Base-by-base conservation (phyloP, 2,888 invertebrate species). In the Agrochola lychnidis region DNA sequence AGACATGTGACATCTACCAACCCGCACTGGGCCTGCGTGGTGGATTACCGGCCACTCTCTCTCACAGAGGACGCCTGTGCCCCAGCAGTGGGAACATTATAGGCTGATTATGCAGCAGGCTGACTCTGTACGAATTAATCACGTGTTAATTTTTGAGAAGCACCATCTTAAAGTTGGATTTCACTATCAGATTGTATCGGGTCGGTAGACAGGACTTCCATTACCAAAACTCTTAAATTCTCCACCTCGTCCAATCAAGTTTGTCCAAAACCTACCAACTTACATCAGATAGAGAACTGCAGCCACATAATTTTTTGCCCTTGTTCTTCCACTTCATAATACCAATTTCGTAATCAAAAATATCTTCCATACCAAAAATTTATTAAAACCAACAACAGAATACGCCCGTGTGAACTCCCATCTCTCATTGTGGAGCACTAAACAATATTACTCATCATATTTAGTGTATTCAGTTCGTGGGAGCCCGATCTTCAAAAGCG, bases 361-460 rank as follows among this genome's bases (percentile, higher is more conserved):
- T n/a, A n/a, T 56, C 0, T 16, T 51, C 42, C 2, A 6, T n/a
- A 59, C 14, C 59, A 59, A 42, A 51, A 71, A 59, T 61, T 62
- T 40, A 78, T 70, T 66, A 75, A 71, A 75, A 78, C 69, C 71
- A 72, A 75, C 80, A 73, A 63, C 14, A 70, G 53, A 59, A 79
- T 56, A 45, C 71, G 66, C 42, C 82, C 82, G 87, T 87, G 86
- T 75, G 87, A 86, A 82, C 63, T 70, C 30, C 70, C 76, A 81
- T 85, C 63, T 70, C 57, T 73, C 76, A 86, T 79, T 79, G 84
- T 79, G 59, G 59, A 53, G 64, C 36, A 72, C 71, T 68, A 68
- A 72, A 80, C 71, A 78, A 79, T 85, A 88, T 90, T 89, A 91
- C 85, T 89, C 87, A 88, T 89, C 86, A 89, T 82, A 86, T 80